These are phyloP conservation scores for Thryonomys swinderianus DNA, from an alignment of 2,113 vertebrate genomes.

Conservation along the genomic window DNA sequence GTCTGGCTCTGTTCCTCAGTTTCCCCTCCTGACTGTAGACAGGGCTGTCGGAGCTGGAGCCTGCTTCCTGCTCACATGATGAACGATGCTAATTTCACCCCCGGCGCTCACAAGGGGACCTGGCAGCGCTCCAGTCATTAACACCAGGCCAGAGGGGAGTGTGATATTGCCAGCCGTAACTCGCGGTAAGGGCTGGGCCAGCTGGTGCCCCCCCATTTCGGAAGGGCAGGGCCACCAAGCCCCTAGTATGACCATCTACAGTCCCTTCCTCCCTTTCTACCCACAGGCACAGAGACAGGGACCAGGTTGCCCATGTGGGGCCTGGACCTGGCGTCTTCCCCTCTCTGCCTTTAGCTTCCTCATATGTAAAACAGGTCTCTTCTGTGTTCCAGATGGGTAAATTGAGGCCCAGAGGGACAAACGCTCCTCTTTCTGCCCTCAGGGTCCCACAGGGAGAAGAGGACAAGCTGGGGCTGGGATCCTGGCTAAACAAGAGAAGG, in stretches of 20 bases:
- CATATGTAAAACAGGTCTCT: not conserved
- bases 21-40: not conserved
- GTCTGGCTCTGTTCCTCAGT: conserved; percentile 23
- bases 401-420: not conserved
- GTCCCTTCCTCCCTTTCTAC: not conserved
- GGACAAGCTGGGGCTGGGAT: not conserved
- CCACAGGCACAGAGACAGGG: not conserved
- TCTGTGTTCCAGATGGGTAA: not conserved
- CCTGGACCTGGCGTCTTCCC: not conserved
- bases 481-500: not conserved
- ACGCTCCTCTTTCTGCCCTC: fast-evolving
- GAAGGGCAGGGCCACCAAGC: not conserved
- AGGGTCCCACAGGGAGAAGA: not conserved
- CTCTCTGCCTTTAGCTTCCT: not conserved
- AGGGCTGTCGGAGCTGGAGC: not conserved
- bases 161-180: not conserved
- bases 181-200: not conserved
- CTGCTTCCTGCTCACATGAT: not conserved
- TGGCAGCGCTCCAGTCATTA: not conserved
- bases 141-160: not conserved
- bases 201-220: not conserved
- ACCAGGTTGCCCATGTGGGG: not conserved
- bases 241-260: not conserved
- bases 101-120: not conserved
- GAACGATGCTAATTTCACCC: not conserved